phyloP scores from a whole-genome alignment of 2,797 vertebrate species.

The Poliocrania exsul region DNA sequence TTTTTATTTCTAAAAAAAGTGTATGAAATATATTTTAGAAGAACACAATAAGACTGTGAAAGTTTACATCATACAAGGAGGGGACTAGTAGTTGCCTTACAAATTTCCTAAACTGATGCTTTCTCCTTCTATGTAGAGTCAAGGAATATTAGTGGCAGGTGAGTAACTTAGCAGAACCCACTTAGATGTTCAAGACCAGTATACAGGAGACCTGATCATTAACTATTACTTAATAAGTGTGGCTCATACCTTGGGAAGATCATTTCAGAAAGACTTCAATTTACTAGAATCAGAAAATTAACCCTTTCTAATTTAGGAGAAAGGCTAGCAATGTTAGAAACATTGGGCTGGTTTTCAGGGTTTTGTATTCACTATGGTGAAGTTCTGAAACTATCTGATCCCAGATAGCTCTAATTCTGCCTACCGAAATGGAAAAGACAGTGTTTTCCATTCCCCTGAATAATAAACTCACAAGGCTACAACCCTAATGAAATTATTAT shows the following conservation, averaged over 20 bases:
- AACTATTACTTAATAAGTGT: neutral
- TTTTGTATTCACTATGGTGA: neutral
- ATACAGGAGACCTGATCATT: neutral
- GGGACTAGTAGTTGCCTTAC: neutral
- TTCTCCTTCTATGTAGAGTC: neutral
- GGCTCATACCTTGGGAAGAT: neutral
- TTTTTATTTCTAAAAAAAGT: neutral
- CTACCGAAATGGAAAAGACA: neutral
- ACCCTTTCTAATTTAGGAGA: neutral
- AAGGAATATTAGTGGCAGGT: neutral
- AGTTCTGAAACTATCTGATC: neutral
- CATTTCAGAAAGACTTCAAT: neutral
- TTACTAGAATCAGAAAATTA: neutral
- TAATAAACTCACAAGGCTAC: neutral
- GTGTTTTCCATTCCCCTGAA: neutral
- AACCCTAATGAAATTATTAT: neutral
- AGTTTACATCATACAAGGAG: neutral
- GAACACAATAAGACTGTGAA: neutral
- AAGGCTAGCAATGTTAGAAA: neutral
- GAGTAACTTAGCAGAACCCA: neutral
- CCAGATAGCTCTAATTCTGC: neutral
- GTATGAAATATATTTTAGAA: neutral
- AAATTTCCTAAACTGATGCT: neutral
- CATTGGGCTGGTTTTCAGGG: neutral
- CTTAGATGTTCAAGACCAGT: neutral